phyloP scores from a whole-genome alignment of 2,797 vertebrate genomes.

The Coranthus polyacanthus region DNA sequence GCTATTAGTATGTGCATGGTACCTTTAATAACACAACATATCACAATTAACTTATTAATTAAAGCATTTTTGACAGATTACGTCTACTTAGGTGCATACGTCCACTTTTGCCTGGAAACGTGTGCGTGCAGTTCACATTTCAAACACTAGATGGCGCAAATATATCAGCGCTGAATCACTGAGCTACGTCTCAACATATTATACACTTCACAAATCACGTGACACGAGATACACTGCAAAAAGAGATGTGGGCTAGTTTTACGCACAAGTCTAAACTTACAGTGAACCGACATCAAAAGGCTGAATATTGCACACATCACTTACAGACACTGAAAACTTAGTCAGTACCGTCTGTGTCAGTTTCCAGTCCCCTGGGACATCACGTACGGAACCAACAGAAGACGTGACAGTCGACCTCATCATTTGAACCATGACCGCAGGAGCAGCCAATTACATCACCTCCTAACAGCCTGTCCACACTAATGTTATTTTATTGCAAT shows the following conservation, averaged over 20 bases:
- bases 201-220: neutral
- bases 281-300: conserved; percentile 8
- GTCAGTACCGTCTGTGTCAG: conserved; percentile 34
- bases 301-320: conserved; percentile 1
- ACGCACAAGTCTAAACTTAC: neutral
- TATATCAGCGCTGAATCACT: conserved; percentile 52
- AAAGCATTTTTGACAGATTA: too few species aligned
- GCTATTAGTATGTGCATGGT: too few species aligned
- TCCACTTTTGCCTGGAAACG: too few species aligned
- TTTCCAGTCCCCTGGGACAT: conserved; percentile 33
- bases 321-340: conserved; percentile 18
- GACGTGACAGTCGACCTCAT: conserved; percentile 70
- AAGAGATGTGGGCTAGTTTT: neutral
- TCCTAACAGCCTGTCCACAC: conserved; percentile 85
- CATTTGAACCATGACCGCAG: conserved; percentile 78
- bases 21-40: too few species aligned
- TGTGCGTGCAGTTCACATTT: conserved; percentile 28
- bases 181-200: neutral
- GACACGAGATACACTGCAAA: conserved; percentile 8
- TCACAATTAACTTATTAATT: too few species aligned
- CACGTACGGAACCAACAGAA: conserved; percentile 23
- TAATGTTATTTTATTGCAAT: conserved; percentile 91
- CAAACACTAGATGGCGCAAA: conserved; percentile 79
- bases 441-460: conserved; percentile 84
- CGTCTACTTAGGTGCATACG: too few species aligned